Evolutionary conservation across 1,140 invertebrate species (phyloP).

Genomic region (Pseudachorutes palmiensis): DNA sequence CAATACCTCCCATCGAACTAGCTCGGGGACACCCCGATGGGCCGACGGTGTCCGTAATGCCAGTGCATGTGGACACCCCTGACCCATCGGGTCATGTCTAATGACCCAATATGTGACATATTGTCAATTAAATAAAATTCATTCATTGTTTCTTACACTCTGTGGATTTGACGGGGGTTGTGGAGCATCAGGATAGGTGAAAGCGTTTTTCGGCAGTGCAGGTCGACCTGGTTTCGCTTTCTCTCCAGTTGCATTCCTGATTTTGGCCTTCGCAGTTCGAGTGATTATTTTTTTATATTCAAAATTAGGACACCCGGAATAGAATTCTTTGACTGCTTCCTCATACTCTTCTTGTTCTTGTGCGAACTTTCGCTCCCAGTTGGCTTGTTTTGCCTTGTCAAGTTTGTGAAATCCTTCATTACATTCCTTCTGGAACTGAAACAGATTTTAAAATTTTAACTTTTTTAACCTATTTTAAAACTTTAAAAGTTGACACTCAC

Average conservation of each 20-base stretch:
- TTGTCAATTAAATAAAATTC: neutral
- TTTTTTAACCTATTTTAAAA: neutral
- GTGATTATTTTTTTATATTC: neutral
- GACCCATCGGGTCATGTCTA: too few relatives aligned
- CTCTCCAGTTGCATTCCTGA: too few relatives aligned
- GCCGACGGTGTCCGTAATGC: too few relatives aligned
- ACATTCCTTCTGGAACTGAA: constrained; percentile 23
- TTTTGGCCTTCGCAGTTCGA: too few relatives aligned
- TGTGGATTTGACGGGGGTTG: constrained; percentile 1
- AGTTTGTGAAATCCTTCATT: neutral
- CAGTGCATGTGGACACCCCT: too few relatives aligned
- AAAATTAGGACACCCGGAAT: constrained; percentile 13
- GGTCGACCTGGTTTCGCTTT: too few relatives aligned
- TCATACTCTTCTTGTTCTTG: constrained; percentile 10
- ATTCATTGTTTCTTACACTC: constrained; percentile 16
- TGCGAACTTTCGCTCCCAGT: neutral
- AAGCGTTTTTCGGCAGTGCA: too few relatives aligned
- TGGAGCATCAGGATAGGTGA: constrained; percentile 23
- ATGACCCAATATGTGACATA: neutral
- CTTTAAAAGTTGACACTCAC: neutral
- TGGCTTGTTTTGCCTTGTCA: neutral
- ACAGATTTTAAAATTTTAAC: neutral
- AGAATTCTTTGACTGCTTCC: constrained; percentile 18
- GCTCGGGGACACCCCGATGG: too few relatives aligned
- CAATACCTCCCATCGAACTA: too few relatives aligned